Evolutionary conservation across 2,113 vertebrate species (phyloP).

Genomic region (Opisthocomus hoazin): DNA sequence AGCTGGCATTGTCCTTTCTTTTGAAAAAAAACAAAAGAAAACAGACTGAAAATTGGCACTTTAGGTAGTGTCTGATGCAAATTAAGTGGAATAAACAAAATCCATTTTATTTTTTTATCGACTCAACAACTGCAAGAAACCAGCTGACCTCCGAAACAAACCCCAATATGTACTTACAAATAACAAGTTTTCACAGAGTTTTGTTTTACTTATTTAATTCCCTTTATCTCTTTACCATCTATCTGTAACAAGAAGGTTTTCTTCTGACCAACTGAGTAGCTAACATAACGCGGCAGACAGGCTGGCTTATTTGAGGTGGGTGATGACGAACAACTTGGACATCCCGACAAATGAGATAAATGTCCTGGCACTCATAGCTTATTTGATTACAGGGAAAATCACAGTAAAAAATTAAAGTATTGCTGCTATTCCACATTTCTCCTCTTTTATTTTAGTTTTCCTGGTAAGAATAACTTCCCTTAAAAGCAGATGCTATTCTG

Average conservation of each 20-base stretch:
- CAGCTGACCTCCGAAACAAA: not conserved
- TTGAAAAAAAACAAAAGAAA: not conserved
- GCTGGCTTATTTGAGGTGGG: not conserved
- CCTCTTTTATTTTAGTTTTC: not conserved
- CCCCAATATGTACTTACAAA: not conserved
- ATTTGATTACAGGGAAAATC: not conserved
- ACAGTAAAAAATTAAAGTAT: not conserved
- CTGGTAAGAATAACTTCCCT: not conserved
- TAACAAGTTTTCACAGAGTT: not conserved
- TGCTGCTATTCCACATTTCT: not conserved
- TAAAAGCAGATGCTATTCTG: not conserved
- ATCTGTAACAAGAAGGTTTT: not conserved
- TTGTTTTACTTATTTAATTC: not conserved
- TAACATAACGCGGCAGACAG: not conserved
- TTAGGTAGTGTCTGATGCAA: not conserved
- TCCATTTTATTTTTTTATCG: not conserved
- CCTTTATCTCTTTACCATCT: not conserved
- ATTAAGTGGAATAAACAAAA: not conserved
- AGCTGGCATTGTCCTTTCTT: not conserved
- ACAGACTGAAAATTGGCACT: not conserved
- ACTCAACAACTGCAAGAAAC: constrained; percentile 1
- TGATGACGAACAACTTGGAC: not conserved
- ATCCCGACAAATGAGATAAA: not conserved
- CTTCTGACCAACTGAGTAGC: not conserved
- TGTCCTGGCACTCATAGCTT: not conserved